Percentiles rank a stretch among this genome's conserved stretches.
Conservation (phyloP, 2,113 vertebrate genomes). For the Pseudolaguvia tuberculata region DNA sequence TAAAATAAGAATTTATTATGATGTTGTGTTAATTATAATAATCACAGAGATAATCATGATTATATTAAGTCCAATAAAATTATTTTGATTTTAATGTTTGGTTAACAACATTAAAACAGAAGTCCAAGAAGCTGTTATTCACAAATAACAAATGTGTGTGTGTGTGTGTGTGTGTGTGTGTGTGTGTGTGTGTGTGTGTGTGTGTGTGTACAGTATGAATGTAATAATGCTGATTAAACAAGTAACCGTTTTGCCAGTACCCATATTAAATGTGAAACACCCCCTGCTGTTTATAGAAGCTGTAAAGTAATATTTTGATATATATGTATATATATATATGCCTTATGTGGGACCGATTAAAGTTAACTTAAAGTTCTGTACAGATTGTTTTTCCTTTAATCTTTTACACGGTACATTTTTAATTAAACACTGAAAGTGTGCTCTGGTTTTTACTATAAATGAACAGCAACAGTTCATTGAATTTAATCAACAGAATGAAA, state of each 20-base stretch:
- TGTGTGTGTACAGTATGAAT: neutral
- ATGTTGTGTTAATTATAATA: neutral
- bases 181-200: neutral
- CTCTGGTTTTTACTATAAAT: no score
- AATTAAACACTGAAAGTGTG: no score
- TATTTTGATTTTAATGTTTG: neutral
- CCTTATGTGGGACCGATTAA: neutral
- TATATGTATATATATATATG: neutral
- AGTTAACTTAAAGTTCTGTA: neutral
- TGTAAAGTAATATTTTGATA: slow-evolving; percentile 22
- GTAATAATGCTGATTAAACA: neutral
- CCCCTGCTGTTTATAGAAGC: slow-evolving; percentile 24
- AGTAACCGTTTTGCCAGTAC: neutral
- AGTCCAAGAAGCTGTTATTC: neutral
- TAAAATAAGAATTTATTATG: neutral
- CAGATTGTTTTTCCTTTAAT: neutral
- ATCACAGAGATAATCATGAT: no score
- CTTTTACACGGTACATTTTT: no score
- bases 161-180: neutral
- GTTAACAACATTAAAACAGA: neutral
- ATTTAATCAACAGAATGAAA: no score
- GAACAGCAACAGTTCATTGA: no score
- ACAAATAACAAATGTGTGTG: no score
- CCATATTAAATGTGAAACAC: slow-evolving; percentile 41
- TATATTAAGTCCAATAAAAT: neutral